Evolutionary conservation across 2,888 invertebrate genomes (phyloP).

Genomic region (Caenorhabditis becei): DNA sequence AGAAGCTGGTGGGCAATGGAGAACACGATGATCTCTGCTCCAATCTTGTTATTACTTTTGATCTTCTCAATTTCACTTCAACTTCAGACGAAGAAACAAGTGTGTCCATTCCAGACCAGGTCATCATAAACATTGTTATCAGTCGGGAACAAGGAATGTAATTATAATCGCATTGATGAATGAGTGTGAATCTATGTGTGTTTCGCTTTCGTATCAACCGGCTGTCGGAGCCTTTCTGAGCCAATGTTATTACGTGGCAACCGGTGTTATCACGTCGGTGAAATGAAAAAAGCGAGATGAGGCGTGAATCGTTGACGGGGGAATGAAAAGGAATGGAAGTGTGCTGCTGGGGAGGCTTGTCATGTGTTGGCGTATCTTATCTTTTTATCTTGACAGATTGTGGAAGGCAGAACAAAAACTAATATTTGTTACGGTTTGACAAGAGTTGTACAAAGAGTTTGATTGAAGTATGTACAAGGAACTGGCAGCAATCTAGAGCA

Average conservation of each 20-base stretch:
- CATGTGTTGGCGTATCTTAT: too few relatives aligned
- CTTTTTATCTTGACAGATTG: too few relatives aligned
- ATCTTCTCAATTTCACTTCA: slow-evolving; percentile 3
- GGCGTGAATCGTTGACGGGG: too few relatives aligned
- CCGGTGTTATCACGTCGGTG: not conserved
- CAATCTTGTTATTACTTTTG: too few relatives aligned
- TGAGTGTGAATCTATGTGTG: slow-evolving; percentile 29
- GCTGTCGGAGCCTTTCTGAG: not conserved
- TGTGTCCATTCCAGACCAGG: slow-evolving; percentile 34
- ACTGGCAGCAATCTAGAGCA: too few relatives aligned
- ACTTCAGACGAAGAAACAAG: not conserved
- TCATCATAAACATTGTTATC: slow-evolving; percentile 19
- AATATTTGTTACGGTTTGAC: too few relatives aligned
- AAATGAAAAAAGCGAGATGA: not conserved
- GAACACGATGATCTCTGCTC: too few relatives aligned
- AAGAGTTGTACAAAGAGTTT: too few relatives aligned
- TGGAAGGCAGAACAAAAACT: too few relatives aligned
- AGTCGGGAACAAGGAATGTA: slow-evolving; percentile 2
- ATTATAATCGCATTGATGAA: slow-evolving; percentile 54
- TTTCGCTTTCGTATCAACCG: slow-evolving; percentile 1
- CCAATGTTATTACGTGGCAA: slow-evolving; percentile 3
- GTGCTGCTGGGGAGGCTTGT: too few relatives aligned
- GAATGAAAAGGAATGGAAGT: not conserved
- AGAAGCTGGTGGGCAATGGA: not conserved
- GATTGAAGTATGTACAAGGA: too few relatives aligned